Conservation (phyloP, 2,888 invertebrate genomes). For the Xanthorhoe spadicearia region DNA sequence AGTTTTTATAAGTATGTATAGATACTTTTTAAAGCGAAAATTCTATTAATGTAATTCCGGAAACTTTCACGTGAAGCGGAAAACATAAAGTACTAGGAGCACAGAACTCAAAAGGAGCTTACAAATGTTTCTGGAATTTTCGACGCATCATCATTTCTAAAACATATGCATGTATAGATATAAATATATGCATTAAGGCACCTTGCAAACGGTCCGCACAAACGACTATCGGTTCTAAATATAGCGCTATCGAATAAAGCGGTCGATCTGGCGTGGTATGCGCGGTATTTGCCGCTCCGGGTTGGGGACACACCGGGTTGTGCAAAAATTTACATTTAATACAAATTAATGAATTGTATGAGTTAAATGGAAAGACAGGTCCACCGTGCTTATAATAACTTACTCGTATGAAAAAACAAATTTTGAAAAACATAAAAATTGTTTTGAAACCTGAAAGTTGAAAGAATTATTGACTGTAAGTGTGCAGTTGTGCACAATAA, state of each 20-base stretch:
- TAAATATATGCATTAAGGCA: conserved; percentile 4
- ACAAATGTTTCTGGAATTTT: not conserved
- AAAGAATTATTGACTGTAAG: too few species aligned
- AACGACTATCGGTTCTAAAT: conserved; percentile 34
- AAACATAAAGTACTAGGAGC: not conserved
- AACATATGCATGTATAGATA: not conserved
- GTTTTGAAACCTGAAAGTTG: too few species aligned
- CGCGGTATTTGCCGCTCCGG: conserved; percentile 20
- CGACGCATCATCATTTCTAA: not conserved
- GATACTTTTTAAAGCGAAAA: too few species aligned
- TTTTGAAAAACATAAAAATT: too few species aligned
- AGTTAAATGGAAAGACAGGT: too few species aligned
- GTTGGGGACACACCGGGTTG: conserved; percentile 18
- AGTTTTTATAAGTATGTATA: too few species aligned
- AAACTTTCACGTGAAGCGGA: too few species aligned
- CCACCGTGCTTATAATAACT: too few species aligned
- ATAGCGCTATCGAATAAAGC: conserved; percentile 39
- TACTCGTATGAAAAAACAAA: too few species aligned
- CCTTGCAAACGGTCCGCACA: conserved; percentile 23
- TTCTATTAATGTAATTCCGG: too few species aligned
- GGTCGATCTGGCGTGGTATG: conserved; percentile 38
- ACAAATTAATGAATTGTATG: too few species aligned
- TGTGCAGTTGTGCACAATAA: too few species aligned
- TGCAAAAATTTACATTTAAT: not conserved
- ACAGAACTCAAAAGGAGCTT: not conserved